Percentiles rank a stretch among this genome's conserved stretches.
Evolutionary conservation across 2,888 invertebrate species (phyloP).

Genomic region (Drosophila basisetae): DNA sequence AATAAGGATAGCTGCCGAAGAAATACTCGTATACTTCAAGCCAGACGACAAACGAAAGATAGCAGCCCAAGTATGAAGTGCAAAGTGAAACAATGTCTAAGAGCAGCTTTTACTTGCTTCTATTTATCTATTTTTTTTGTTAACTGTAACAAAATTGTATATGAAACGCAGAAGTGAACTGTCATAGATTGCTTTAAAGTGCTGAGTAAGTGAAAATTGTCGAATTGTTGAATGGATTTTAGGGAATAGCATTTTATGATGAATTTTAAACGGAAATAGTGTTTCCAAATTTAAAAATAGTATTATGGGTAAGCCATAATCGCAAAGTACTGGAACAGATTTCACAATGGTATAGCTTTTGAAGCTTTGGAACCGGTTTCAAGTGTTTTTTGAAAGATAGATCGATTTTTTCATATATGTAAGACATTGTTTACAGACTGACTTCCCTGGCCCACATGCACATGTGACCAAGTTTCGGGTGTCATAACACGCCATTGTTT

Average conservation of each 20-base stretch:
- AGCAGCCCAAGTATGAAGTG: conserved; percentile 24
- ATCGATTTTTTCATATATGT: background rate
- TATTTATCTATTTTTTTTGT: conserved; percentile 37
- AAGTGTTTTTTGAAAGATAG: background rate
- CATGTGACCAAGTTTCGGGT: conserved; percentile 28
- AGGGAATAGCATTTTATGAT: background rate
- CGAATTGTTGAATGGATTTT: background rate
- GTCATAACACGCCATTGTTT: conserved; percentile 44
- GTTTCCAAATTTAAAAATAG: background rate
- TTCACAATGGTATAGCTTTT: background rate
- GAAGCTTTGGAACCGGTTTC: background rate
- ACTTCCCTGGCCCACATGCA: background rate
- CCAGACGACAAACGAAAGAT: conserved; percentile 39
- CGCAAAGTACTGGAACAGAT: background rate
- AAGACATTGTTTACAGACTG: conserved; percentile 33
- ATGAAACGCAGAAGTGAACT: conserved; percentile 28
- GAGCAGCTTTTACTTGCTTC: conserved; percentile 33
- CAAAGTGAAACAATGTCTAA: conserved; percentile 38
- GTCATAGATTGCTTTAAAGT: conserved; percentile 51
- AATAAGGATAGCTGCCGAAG: conserved; percentile 27
- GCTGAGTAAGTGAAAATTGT: background rate
- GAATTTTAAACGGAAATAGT: background rate
- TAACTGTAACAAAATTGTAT: conserved; percentile 61
- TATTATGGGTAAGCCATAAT: too few species aligned
- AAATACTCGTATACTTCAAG: conserved; percentile 13